Evolutionary conservation across 2,888 invertebrate species (phyloP).

Genomic region (Chloroclysta siterata): DNA sequence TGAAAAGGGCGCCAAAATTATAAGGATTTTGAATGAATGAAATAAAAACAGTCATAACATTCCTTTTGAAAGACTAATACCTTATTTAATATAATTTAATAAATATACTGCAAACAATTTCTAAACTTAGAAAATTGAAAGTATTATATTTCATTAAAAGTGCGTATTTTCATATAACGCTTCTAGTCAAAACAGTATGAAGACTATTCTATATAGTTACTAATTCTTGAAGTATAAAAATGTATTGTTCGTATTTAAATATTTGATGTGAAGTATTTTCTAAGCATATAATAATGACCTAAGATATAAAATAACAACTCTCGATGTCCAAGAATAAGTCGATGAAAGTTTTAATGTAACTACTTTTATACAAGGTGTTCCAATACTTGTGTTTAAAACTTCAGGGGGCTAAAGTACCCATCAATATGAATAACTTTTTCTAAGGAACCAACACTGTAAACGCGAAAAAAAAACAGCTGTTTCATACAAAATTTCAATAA

Average conservation of each 20-base stretch:
- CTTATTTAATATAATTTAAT: not conserved
- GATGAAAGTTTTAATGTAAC: no score
- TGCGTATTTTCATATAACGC: conserved; percentile 24
- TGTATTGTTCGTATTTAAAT: conserved; percentile 6
- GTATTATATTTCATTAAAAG: conserved; percentile 1
- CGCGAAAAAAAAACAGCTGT: no score
- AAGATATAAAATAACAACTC: not conserved
- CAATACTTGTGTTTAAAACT: no score
- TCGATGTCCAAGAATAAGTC: no score
- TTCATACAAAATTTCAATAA: no score
- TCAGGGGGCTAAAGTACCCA: no score
- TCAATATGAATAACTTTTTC: no score
- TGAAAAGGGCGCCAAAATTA: no score
- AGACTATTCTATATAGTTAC: conserved; percentile 18
- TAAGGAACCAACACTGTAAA: no score
- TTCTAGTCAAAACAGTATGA: conserved; percentile 44
- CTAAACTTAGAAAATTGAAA: not conserved
- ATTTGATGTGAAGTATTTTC: conserved; percentile 11
- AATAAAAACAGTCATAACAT: conserved; percentile 12
- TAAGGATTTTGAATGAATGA: no score
- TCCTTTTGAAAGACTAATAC: conserved; percentile 27
- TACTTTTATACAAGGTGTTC: no score
- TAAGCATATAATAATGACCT: conserved; percentile 12
- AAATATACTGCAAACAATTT: not conserved
- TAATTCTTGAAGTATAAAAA: not conserved